Evolutionary conservation across 2,113 vertebrate species (phyloP), one percentile per base, ranked within the genome.

Genomic region (Cyprinus carpio): DNA sequence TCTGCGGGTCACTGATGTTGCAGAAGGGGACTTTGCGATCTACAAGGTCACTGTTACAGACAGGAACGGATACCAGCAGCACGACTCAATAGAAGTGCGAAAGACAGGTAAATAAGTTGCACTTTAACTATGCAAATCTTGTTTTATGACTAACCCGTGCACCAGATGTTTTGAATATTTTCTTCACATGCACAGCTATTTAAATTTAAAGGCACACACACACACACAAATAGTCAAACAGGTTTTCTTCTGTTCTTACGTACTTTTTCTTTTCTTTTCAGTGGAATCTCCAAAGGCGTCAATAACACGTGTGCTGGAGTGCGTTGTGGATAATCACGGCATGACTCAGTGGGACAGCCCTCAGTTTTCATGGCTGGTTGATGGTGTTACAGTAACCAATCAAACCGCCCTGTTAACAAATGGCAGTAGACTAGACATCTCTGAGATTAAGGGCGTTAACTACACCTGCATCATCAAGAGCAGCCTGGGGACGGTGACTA

Each of bases 401-500:
- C 3, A 71, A 58, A 82, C 40, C 0, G 46, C 34, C 23, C 51
- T 88, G 5, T 86, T 89, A 4, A 75, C 4, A 5, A 74, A 87
- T 3, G 87, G 89, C 37, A 87, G 83, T 3, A 77, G 4, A 40
- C 84, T 91, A 7, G 34, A 51, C 29, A 58, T 87, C 7, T 65
- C 56, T 0, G 13, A 4, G 4, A 8, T 18, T 0, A 60, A 79
- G 10, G 67, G 64, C 3, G 27, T 13, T 2, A 91, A 88, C 67
- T 91, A 89, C 83, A 90, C 87, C 34, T 91, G 90, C 31, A 18
- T 88, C 8, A 58, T 82, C 11, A 40, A 40, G 27, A 91, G 83
- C 83, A 88, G 85, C 23, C 87, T 87, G 37, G 89, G 88, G 23
- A 79, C 20, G 5, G 12, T 9, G 18, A n/a, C 31, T 1, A 25